These are phyloP conservation scores for Oryzaephilus surinamensis DNA, from an alignment of 1,140 invertebrate species.

Conservation along the genomic window DNA sequence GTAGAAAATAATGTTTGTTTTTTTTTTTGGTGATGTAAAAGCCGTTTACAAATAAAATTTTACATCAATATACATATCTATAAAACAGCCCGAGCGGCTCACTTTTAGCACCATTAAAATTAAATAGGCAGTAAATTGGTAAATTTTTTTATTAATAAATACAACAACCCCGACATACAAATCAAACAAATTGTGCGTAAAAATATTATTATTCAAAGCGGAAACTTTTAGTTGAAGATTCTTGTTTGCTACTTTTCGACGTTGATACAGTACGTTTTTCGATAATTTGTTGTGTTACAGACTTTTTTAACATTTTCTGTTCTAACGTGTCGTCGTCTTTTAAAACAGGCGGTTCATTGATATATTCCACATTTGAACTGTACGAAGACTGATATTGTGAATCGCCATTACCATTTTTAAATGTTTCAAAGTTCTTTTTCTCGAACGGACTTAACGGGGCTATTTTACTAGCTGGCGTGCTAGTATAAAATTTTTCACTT, in stretches of 20 bases:
- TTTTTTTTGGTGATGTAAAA: too few relatives aligned
- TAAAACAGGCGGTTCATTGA: slow-evolving; percentile 36
- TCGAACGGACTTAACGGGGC: slow-evolving; percentile 16
- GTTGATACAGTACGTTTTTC: slow-evolving; percentile 43
- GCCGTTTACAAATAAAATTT: too few relatives aligned
- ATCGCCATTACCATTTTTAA: slow-evolving; percentile 26
- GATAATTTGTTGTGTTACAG: slow-evolving; percentile 40
- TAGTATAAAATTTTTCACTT: slow-evolving; percentile 39
- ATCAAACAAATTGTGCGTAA: too few relatives aligned
- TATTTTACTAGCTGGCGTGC: slow-evolving; percentile 30
- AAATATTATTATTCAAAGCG: slow-evolving; percentile 35
- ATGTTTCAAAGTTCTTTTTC: slow-evolving; percentile 19
- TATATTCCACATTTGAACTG: slow-evolving; percentile 36
- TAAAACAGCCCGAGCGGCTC: too few relatives aligned
- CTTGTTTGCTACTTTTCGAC: slow-evolving; percentile 39
- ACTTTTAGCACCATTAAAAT: neutral
- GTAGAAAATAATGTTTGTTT: too few relatives aligned
- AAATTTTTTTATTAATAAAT: too few relatives aligned
- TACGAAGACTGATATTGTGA: slow-evolving; percentile 22
- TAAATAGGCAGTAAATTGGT: neutral
- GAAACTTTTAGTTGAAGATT: slow-evolving; percentile 41
- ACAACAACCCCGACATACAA: too few relatives aligned
- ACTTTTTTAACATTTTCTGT: slow-evolving; percentile 42
- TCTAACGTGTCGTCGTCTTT: slow-evolving; percentile 37
- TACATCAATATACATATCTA: too few relatives aligned